Evolutionary conservation across 2,888 invertebrate species (phyloP), one percentile per base, ranked within the genome.

Genomic region (Drosophila siamana): DNA sequence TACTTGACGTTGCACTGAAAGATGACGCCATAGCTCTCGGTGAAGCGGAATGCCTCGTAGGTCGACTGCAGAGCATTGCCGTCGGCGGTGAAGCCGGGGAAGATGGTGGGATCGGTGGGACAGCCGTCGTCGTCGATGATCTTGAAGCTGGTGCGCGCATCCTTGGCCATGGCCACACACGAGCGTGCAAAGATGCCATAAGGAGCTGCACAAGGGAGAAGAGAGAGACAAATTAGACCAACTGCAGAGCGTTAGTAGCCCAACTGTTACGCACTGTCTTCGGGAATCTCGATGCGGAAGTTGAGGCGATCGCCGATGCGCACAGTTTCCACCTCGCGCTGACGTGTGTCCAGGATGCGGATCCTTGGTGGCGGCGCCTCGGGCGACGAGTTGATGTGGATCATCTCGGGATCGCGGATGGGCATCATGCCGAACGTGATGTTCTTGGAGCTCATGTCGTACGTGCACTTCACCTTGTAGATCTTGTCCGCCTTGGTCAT

Each of bases 381-480:
- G 0, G 98, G 98, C 15, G 98, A 97, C 33, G 98, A 97, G 26
- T 98, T 98, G 91, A 98, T 98, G 91, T 97, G 97, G 90, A 98
- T 98, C 96, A 97, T 98, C 93, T 98, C 98, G 67, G 98, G 98
- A 93, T 98, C 98, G 91, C 96, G 95, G 93, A 98, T 97, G 74
- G 98, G 98, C 96, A 98, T 97, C 98, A 98, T 98, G 93, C 98
- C 98, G 93, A 98, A 98, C 33, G 98, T 98, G 85, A 98, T 97
- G 92, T 98, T 98, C 94, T 97, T 97, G 16, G 98, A 97, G 77
- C 97, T 97, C 96, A 98, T 98, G 92, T 98, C 98, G 92, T 98
- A 98, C 5, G 98, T 98, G 91, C 98, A 98, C 92, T 98, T 97
- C 66, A 98, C 97, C 93, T 98, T 98, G 94, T 98, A 98, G 91